Percentiles rank a stretch among this genome's conserved stretches.
Conservation (phyloP, 2,888 invertebrate species). For the Eristalis tenax region DNA sequence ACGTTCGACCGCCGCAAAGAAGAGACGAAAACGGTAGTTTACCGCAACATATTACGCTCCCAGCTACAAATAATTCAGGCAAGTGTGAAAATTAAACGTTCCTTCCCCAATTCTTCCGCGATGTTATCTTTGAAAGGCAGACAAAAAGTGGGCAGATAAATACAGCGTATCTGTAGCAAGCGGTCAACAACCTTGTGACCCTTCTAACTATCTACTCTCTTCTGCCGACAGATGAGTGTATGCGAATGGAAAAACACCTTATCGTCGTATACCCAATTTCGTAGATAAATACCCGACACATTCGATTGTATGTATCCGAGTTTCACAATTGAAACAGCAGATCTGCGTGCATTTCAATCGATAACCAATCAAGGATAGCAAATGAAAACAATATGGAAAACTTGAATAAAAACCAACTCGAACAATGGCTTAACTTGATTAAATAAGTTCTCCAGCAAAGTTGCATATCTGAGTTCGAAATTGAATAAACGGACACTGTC, state of each 20-base stretch:
- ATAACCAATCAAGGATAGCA: background rate
- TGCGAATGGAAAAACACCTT: background rate
- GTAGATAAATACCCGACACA: background rate
- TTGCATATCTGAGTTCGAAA: background rate
- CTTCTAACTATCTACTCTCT: background rate
- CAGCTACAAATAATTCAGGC: too few relatives aligned
- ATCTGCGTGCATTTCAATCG: background rate
- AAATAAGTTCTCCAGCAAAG: background rate
- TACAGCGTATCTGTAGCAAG: too few relatives aligned
- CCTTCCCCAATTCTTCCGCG: too few relatives aligned
- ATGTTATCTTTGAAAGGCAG: too few relatives aligned
- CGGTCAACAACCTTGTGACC: background rate
- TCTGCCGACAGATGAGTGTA: background rate
- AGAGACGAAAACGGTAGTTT: too few relatives aligned
- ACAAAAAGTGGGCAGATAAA: too few relatives aligned
- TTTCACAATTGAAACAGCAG: background rate
- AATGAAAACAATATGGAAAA: background rate
- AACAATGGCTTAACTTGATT: background rate
- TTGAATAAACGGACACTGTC: background rate
- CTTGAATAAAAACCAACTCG: background rate
- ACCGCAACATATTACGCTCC: too few relatives aligned
- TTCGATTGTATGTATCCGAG: background rate
- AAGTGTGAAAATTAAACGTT: too few relatives aligned
- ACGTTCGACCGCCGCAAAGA: too few relatives aligned
- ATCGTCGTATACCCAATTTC: background rate